Evolutionary conservation across 2,888 invertebrate genomes (phyloP), one percentile per base, ranked within the genome.

Genomic region (Sminthurinus aureus): DNA sequence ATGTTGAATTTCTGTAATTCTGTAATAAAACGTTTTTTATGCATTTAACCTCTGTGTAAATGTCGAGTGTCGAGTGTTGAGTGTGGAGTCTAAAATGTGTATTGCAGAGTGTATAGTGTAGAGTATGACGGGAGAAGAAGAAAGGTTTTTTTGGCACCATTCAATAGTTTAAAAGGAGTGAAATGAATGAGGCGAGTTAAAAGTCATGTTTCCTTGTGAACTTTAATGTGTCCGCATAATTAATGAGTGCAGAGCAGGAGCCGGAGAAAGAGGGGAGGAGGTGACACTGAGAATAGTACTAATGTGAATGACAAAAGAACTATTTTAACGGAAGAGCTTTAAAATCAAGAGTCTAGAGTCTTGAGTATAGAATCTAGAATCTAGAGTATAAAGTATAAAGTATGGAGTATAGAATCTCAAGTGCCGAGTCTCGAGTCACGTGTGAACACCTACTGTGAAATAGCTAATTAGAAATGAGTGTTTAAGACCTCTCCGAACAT

Each of bases 361-460:
- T 38, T 4, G 38, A 38, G 38, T 38, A 1, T 38, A 38, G 38
- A 38, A 1, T 38, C 38, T 38, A n/a, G 38, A 38, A 6, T 4
- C 77, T 64, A 4, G 58, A 77, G 77, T n/a, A n/a, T n/a, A n/a
- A n/a, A n/a, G 38, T 38, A 38, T 38, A 38, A n/a, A n/a, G 38
- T 38, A 1, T 38, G 6, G 38, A 38, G 38, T 38, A 1, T 38
- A 38, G 38, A 38, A 1, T 38, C 38, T 38, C 1, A 6, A 38
- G 38, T 4, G 64, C 24, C 22, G 38, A 38, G 38, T 4, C 77
- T 64, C 22, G 58, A 77, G 77, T n/a, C 18, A 77, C 24, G 73
- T 18, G 71, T 81, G 84, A 84, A 84, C 84, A 84, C 84, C 84
- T 84, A 84, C 84, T 81, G 84, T 69, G 84, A 84, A 84, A 84